Percentiles rank a stretch among this genome's conserved stretches.
phyloP scores from a whole-genome alignment of 2,113 vertebrate species.

The Arizona elegans region DNA sequence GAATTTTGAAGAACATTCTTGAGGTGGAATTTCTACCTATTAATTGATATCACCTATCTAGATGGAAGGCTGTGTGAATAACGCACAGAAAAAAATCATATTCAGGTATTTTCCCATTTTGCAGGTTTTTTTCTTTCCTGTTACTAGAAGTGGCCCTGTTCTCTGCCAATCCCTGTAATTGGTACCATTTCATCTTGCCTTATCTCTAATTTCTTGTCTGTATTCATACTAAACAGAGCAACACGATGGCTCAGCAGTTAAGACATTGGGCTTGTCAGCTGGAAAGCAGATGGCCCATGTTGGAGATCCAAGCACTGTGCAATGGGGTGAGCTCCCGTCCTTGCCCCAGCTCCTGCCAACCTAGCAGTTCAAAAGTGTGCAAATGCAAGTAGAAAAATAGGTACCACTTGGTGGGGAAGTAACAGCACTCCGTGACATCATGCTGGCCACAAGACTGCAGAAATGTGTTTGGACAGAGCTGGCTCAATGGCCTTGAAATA shows the following conservation, averaged over 20 bases:
- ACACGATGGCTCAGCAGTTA: background rate
- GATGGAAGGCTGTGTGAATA: background rate
- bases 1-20: background rate
- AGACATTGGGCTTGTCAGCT: background rate
- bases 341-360: background rate
- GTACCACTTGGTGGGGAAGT: background rate
- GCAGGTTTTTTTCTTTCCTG: background rate
- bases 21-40: background rate
- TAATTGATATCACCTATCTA: background rate
- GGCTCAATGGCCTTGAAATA: background rate
- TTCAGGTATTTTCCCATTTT: slow-evolving; percentile 27
- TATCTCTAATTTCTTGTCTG: background rate
- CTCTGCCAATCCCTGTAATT: background rate
- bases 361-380: background rate
- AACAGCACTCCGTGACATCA: background rate
- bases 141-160: background rate
- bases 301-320: background rate
- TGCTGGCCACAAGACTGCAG: background rate
- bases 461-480: background rate
- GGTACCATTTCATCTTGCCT: slow-evolving; percentile 1
- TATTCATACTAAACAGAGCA: background rate
- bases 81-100: background rate
- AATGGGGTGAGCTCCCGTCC: background rate
- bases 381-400: background rate
- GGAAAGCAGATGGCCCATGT: background rate